phyloP scores from a whole-genome alignment of 2,113 vertebrate genomes.

The Myotis davidii region DNA sequence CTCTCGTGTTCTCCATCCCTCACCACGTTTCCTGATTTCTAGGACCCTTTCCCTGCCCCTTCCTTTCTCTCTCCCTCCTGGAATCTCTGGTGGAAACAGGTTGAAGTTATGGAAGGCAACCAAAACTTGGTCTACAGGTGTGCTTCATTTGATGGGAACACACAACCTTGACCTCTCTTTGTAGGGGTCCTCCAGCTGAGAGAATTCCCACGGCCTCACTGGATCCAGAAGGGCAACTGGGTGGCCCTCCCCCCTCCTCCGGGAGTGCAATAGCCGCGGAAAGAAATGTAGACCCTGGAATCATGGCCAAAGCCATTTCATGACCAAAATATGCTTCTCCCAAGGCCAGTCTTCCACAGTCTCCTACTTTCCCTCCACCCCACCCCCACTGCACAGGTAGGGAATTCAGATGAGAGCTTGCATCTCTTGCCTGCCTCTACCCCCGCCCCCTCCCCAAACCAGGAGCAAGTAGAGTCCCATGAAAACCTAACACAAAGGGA shows the following conservation, averaged over 20 bases:
- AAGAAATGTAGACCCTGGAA: not conserved
- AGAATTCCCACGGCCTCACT: not conserved
- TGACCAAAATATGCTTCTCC: not conserved
- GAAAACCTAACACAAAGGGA: not conserved
- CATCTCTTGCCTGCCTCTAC: not conserved
- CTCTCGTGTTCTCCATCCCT: not conserved
- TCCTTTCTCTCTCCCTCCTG: not conserved
- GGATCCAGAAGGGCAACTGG: not conserved
- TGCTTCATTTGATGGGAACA: not conserved
- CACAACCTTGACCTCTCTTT: not conserved
- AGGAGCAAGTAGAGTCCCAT: not conserved
- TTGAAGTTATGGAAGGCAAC: not conserved
- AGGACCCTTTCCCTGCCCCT: not conserved
- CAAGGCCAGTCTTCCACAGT: not conserved
- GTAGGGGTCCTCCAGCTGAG: not conserved
- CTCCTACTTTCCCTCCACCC: not conserved
- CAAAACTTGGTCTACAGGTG: not conserved
- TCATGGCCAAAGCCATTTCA: not conserved
- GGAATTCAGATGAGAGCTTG: fast-evolving
- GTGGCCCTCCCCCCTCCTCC: no score
- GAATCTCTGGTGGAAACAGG: not conserved
- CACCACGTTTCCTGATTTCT: not conserved
- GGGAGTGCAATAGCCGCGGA: no score
- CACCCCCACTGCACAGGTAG: not conserved
- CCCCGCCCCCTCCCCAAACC: not conserved